Evolutionary conservation across 2,888 invertebrate species (phyloP), one percentile per base, ranked within the genome.

Genomic region (Nephrocerus scutellatus): DNA sequence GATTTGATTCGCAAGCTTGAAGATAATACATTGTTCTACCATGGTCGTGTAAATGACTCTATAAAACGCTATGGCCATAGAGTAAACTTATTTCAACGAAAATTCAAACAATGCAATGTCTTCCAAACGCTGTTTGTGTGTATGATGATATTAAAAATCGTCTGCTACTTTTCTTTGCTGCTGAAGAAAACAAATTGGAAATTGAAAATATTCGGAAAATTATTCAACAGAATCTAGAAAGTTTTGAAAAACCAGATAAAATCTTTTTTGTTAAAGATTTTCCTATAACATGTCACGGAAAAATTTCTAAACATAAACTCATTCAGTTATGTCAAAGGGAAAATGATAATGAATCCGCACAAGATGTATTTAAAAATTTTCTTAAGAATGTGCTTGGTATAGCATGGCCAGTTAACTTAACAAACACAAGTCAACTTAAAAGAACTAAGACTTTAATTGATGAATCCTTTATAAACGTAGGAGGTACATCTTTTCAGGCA

Each of bases 21-120:
- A 16, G 51, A 71, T 48, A 73, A 72, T 7, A 68, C 70, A 24
- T 66, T 81, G 25, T 76, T 72, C 56, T 84, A 78, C 53, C 68
- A 75, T 49, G 81, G 82, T 1, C 74, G 91, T 30, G 73, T 66
- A 46, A 82, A 87, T 65, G 74, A 76, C 47, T 65, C 78, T 18
- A 70, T 89, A 6, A 92, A 92, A 69, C 72, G 86, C 60, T 80
- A n/a, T n/a, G 89, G 89, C 0, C 73, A 77, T 52, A 79, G 78
- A 68, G 60, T 88, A 5, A 75, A 78, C 59, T 63, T 85, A 29
- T 63, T 68, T 54, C 65, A n/a, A n/a, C n/a, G n/a, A n/a, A n/a
- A n/a, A 62, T 70, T n/a, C 70, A 69, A 59, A 60, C 67, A 47
- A 66, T 72, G 47, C 63, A 70, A 7, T 63, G 62, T 46, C 66